Evolutionary conservation across 2,888 invertebrate species (phyloP).

Genomic region (Dioctria linearis): DNA sequence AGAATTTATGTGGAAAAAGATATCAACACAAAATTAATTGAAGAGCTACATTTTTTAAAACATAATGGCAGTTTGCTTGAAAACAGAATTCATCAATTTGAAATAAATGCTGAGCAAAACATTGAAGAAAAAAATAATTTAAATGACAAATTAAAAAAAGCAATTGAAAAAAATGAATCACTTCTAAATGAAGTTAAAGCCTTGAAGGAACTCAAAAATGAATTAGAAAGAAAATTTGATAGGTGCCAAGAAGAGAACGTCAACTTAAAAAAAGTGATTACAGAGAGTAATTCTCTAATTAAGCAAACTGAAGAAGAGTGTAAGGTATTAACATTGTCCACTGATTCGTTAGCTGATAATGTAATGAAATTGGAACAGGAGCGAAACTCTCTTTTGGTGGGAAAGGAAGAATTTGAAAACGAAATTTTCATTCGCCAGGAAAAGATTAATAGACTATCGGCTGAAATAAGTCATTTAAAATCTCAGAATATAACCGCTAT

Average conservation of each 20-base stretch:
- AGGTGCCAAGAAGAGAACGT: not conserved
- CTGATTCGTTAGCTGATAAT: conserved; percentile 5
- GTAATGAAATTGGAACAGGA: conserved; percentile 7
- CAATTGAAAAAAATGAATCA: not conserved
- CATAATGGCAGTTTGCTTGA: not conserved
- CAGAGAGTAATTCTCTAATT: conserved; percentile 23
- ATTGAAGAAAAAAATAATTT: conserved; percentile 51
- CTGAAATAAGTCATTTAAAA: not conserved
- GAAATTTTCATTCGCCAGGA: conserved; percentile 33
- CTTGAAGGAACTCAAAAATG: conserved; percentile 53
- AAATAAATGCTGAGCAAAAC: not conserved
- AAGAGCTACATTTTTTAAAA: not conserved
- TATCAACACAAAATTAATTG: not conserved
- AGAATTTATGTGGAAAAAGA: not conserved
- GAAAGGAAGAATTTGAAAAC: conserved; percentile 41
- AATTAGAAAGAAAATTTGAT: conserved; percentile 45
- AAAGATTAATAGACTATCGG: not conserved
- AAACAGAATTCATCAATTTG: not conserved
- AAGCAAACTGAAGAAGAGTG: conserved; percentile 48
- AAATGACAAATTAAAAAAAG: conserved; percentile 43
- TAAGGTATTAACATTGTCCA: conserved; percentile 32
- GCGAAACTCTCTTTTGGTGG: not conserved
- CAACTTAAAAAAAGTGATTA: not conserved
- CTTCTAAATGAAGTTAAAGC: conserved; percentile 18
- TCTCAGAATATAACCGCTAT: not conserved